A percentile compares a stretch with the other conserved stretches of the same genome.
Conservation (phyloP, 2,888 invertebrate genomes). For the Shargacucullia verbasci region DNA sequence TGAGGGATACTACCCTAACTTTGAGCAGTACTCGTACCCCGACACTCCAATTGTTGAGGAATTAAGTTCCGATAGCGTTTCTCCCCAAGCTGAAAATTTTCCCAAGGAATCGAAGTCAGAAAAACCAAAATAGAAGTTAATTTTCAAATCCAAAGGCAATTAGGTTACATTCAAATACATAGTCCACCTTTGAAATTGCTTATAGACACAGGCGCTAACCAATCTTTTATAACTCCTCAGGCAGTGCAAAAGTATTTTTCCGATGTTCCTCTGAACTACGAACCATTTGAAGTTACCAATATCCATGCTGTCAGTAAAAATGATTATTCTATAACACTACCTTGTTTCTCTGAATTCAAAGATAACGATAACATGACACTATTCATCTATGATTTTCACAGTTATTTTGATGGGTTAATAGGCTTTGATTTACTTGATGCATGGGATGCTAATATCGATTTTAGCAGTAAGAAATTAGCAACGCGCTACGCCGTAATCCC, state of each 20-base stretch:
- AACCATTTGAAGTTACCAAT: slow-evolving; percentile 52
- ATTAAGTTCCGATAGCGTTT: too few relatives aligned
- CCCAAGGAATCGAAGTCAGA: slow-evolving; percentile 15
- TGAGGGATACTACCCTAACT: too few relatives aligned
- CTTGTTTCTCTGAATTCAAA: slow-evolving; percentile 40
- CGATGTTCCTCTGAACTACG: slow-evolving; percentile 29
- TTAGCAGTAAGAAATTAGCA: slow-evolving; percentile 30
- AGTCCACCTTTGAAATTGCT: slow-evolving; percentile 37
- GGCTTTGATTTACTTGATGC: slow-evolving; percentile 46
- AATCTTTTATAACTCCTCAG: slow-evolving; percentile 53
- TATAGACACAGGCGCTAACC: slow-evolving; percentile 4
- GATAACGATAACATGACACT: slow-evolving; percentile 36
- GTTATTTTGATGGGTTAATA: slow-evolving; percentile 45
- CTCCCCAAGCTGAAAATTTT: slow-evolving; percentile 45
- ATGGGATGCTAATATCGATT: slow-evolving; percentile 44
- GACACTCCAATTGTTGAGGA: too few relatives aligned
- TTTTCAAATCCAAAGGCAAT: slow-evolving; percentile 45
- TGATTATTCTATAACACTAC: slow-evolving; percentile 53
- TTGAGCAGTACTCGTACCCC: too few relatives aligned
- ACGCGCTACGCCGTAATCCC: slow-evolving; percentile 21
- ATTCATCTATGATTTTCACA: slow-evolving; percentile 46
- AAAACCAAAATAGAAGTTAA: slow-evolving; percentile 52
- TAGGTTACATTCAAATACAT: slow-evolving; percentile 47
- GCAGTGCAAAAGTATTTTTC: slow-evolving; percentile 35
- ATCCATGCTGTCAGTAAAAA: slow-evolving; percentile 41